Base-by-base conservation (phyloP, 1,140 invertebrate species). In the Drosophila parabipectinata region DNA sequence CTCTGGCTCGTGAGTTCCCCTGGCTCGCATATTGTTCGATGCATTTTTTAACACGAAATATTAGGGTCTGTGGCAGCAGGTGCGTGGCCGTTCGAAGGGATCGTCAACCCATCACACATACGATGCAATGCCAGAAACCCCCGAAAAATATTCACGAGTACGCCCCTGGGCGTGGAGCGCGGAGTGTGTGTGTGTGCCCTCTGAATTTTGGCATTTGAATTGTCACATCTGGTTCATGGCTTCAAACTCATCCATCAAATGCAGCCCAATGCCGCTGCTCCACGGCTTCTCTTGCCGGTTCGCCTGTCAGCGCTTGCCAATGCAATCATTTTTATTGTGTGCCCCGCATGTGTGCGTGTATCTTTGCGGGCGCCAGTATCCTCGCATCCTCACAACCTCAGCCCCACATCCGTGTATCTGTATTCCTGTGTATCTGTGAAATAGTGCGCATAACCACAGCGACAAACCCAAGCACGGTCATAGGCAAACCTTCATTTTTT, bases 311-410 rank as follows among this genome's bases (percentile, higher is more conserved):
- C 60, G 55, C 68, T 67, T 77, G 75, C 79, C 83, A 88, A 83
- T 88, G 83, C 83, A 88, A 88, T 88, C 83, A 88, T 77, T 83
- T 88, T 81, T 87, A 88, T 85, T 85, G 79, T 81, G 69, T 69
- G 52, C 56, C n/a, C 24, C 15, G 50, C 45, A 28, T 7, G 74
- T 59, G 59, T 56, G 39, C 56, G 61, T 45, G 57, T 58, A 9
- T 28, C 18, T 41, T 28, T 59, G 77, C 54, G 44, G 63, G 44
- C 47, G 18, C 44, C 44, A 21, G 15, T 21, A 47, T 47, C 44
- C 44, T 8, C 15, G 2, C n/a, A 44, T 44, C 39, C 39, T 41
- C 5, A 4, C 8, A 45, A 6, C 41, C 41, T 14, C 5, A 47
- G 21, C 21, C 44, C 15, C 15, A 9, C 18, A 47, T 47, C 41